These are phyloP conservation scores for Drosophila percnosoma DNA, from an alignment of 2,888 invertebrate genomes.

Conservation along the genomic window DNA sequence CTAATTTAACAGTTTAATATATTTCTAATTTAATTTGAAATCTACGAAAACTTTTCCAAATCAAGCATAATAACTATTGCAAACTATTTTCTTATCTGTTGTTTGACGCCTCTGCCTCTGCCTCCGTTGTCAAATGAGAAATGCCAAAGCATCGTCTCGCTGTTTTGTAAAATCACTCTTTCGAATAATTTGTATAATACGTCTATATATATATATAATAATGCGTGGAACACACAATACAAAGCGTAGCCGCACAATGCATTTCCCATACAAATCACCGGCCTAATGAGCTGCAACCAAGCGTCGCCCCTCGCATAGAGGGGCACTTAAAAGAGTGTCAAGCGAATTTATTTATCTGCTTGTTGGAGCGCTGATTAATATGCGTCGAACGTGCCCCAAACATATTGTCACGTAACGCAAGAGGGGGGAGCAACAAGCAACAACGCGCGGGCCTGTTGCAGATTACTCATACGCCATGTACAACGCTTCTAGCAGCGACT, in stretches of 20 bases:
- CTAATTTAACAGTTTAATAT: not conserved
- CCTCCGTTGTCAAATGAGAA: not conserved
- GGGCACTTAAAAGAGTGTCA: conserved; percentile 36
- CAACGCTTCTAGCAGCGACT: not conserved
- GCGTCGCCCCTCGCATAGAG: not conserved
- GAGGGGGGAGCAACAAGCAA: not conserved
- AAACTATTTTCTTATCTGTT: not conserved
- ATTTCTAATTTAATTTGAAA: not conserved
- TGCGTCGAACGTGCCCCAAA: conserved; percentile 61
- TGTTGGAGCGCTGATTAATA: conserved; percentile 52
- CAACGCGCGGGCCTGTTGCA: conserved; percentile 4
- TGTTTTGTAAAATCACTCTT: not conserved
- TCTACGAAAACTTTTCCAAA: rapidly evolving
- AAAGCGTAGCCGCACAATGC: conserved; percentile 19
- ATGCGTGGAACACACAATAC: conserved; percentile 27
- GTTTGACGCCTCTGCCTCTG: conserved; percentile 9
- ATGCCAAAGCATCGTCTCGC: not conserved
- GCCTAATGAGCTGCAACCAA: conserved; percentile 47
- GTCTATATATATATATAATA: not conserved
- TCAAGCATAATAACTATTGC: not conserved
- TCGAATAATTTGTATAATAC: conserved; percentile 1
- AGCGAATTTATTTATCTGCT: conserved; percentile 46
- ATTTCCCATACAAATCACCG: conserved; percentile 62
- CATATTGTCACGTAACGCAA: conserved; percentile 74
- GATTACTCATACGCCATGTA: conserved; percentile 60